Percentiles rank a stretch among this genome's conserved stretches.
Evolutionary conservation across 1,140 invertebrate species (phyloP).

Genomic region (Calliopsis andreniformis): DNA sequence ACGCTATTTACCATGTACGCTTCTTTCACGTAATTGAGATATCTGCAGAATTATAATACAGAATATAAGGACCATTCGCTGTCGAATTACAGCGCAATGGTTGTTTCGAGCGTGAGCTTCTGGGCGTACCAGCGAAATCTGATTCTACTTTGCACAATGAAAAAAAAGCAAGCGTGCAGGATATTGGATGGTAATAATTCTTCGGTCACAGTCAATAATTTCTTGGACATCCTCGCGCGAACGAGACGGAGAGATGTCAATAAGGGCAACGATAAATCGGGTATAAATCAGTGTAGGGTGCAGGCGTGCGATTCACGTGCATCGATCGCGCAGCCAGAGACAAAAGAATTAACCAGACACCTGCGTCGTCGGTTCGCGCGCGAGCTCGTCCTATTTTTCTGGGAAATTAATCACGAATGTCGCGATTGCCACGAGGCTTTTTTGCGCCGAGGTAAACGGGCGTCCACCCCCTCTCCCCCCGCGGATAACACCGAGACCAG

Average conservation of each 20-base stretch:
- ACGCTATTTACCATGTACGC: no score
- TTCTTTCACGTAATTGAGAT: no score
- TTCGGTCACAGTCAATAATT: slow-evolving; percentile 29
- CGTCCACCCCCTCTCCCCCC: neutral
- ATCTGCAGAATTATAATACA: no score
- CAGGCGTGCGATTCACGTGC: slow-evolving; percentile 6
- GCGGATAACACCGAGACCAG: neutral
- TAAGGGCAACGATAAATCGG: slow-evolving; percentile 38
- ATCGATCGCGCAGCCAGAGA: slow-evolving; percentile 19
- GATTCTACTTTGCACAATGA: neutral
- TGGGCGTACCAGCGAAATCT: neutral
- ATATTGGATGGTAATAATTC: slow-evolving; percentile 33
- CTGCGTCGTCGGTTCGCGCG: slow-evolving; percentile 23
- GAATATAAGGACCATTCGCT: no score
- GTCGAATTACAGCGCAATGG: no score
- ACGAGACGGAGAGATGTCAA: slow-evolving; percentile 26
- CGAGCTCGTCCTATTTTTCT: slow-evolving; percentile 30
- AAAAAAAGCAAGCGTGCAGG: neutral
- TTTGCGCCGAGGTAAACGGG: neutral
- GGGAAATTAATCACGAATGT: slow-evolving; percentile 45
- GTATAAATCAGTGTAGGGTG: slow-evolving; percentile 14
- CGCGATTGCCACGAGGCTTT: slow-evolving; percentile 25
- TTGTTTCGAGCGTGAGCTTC: neutral
- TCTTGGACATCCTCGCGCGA: neutral
- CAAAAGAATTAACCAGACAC: slow-evolving; percentile 50